These are phyloP conservation scores for Ceratoteleas bidentatus DNA, from an alignment of 1,140 invertebrate genomes.

Conservation along the genomic window DNA sequence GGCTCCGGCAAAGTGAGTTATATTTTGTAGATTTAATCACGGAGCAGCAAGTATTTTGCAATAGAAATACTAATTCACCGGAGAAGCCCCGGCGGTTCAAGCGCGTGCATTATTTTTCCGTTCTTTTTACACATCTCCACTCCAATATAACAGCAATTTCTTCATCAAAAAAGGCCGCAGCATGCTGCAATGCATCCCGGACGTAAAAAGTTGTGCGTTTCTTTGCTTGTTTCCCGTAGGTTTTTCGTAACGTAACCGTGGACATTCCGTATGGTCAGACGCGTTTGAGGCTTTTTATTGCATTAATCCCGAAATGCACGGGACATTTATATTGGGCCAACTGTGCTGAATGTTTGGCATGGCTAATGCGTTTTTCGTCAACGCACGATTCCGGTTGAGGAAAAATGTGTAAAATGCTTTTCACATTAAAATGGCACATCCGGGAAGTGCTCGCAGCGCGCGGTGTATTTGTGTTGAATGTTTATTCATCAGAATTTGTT, in stretches of 20 bases:
- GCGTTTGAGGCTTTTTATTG: conserved; percentile 13
- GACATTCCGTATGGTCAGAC: conserved; percentile 18
- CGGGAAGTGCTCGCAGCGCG: too few relatives aligned
- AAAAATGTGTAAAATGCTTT: too few relatives aligned
- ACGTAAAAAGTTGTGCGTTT: neutral
- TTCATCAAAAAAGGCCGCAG: neutral
- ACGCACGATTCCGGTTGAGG: too few relatives aligned
- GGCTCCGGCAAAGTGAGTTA: conserved; percentile 85
- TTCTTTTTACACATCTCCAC: too few relatives aligned
- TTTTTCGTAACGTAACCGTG: conserved; percentile 5
- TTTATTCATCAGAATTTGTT: neutral
- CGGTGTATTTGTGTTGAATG: neutral
- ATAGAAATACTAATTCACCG: conserved; percentile 3
- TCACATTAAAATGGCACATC: too few relatives aligned
- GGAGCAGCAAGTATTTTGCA: conserved; percentile 29
- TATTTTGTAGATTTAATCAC: conserved; percentile 44
- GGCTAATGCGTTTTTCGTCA: too few relatives aligned
- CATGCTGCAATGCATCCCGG: neutral
- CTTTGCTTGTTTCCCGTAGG: conserved; percentile 7
- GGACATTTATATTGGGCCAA: conserved; percentile 1
- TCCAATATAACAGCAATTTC: too few relatives aligned
- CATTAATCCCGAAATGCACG: conserved; percentile 14
- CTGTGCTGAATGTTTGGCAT: too few relatives aligned
- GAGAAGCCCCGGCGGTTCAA: neutral
- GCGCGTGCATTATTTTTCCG: neutral